Evolutionary conservation across 2,888 invertebrate genomes (phyloP), one percentile per base, ranked within the genome.

Genomic region (Zaprionus obscuricornis): DNA sequence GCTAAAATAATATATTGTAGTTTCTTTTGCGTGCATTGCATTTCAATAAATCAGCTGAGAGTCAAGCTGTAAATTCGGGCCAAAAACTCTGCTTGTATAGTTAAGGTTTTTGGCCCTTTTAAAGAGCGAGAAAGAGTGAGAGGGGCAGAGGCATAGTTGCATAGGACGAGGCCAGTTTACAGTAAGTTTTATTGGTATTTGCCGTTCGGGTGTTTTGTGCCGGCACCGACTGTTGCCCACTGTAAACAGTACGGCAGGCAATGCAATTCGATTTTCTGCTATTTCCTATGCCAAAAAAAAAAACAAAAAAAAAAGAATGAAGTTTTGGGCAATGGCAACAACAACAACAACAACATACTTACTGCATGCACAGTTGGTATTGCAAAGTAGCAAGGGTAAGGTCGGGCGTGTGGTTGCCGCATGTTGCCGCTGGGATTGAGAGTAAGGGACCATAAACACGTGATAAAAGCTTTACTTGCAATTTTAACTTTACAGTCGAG

Each of bases 391-490:
- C n/a, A n/a, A n/a, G n/a, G n/a, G n/a, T n/a, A n/a, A n/a, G n/a
- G n/a, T n/a, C n/a, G n/a, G n/a, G n/a, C n/a, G n/a, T n/a, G n/a
- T n/a, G n/a, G n/a, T n/a, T n/a, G n/a, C n/a, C n/a, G n/a, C n/a
- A n/a, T n/a, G n/a, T n/a, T n/a, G n/a, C n/a, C n/a, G n/a, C n/a
- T n/a, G n/a, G n/a, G n/a, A n/a, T n/a, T n/a, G n/a, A n/a, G n/a
- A 13, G 27, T 18, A 11, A 2, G 34, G 26, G 59, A 46, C 45
- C 64, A 71, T 78, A 74, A 78, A 71, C 69, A 74, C 72, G 70
- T 78, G 81, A 67, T 81, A 78, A 82, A 78, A 78, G 76, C 74
- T 66, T 72, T 76, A 74, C 79, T 78, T 59, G 69, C 83, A 67
- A 78, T 84, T 81, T 77, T 55, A 77, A 70, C 75, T 77, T 60